These are phyloP conservation scores for Leptoteleia sp. DNA, from an alignment of 1,140 invertebrate genomes.

Conservation along the genomic window DNA sequence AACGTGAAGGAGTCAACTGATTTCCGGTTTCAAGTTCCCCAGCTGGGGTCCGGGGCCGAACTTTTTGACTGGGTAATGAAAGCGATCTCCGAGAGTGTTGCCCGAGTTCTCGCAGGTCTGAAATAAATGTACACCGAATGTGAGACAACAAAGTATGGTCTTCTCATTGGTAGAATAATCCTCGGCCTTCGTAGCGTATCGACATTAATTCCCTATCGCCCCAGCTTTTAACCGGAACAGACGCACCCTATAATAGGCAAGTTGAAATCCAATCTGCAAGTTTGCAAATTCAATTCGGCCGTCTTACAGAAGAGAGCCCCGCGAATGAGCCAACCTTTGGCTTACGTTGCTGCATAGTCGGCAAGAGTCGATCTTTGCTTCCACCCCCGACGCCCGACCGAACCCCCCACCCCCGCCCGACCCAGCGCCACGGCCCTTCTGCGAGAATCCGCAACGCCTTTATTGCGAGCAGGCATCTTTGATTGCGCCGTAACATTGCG, in stretches of 20 bases:
- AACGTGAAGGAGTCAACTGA: too few relatives aligned
- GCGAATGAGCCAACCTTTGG: slow-evolving; percentile 64
- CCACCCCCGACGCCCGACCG: too few relatives aligned
- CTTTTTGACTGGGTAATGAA: slow-evolving; percentile 51
- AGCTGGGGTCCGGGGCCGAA: too few relatives aligned
- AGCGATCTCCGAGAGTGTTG: slow-evolving; percentile 20
- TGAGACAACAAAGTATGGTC: slow-evolving; percentile 67
- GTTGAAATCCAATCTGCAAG: slow-evolving; percentile 82
- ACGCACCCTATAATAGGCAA: slow-evolving; percentile 82
- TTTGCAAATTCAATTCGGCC: slow-evolving; percentile 82
- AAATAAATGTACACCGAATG: slow-evolving; percentile 46
- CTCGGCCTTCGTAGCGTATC: slow-evolving; percentile 79
- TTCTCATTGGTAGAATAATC: slow-evolving; percentile 77
- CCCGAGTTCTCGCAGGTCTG: slow-evolving; percentile 32
- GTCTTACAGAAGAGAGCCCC: slow-evolving; percentile 67
- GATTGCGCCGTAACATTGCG: slow-evolving; percentile 31
- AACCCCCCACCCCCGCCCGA: too few relatives aligned
- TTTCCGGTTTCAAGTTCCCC: too few relatives aligned
- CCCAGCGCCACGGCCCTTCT: too few relatives aligned
- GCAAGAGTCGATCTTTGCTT: slow-evolving; percentile 49
- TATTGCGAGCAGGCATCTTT: slow-evolving; percentile 51
- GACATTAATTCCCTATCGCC: slow-evolving; percentile 81
- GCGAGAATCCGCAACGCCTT: slow-evolving; percentile 43
- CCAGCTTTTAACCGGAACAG: slow-evolving; percentile 82
- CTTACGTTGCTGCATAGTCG: slow-evolving; percentile 65